Percentiles rank a stretch among this genome's conserved stretches.
These are phyloP conservation scores for Ecliptopera silaceata DNA, from an alignment of 2,888 invertebrate genomes.

Conservation along the genomic window DNA sequence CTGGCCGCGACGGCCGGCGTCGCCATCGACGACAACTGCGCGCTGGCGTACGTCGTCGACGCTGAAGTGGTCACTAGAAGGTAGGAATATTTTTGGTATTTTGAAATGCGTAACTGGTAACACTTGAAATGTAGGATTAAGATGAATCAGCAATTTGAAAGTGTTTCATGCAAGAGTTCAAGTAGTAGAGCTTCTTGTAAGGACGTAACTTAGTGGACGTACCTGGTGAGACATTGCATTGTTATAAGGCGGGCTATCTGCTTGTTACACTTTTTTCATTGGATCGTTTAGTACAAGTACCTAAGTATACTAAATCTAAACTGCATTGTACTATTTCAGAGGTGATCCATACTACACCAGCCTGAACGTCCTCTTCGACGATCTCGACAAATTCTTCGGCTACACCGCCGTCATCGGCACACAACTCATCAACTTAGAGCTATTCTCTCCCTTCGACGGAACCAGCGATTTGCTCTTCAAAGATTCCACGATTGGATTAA, in stretches of 20 bases:
- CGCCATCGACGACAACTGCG: constrained; percentile 77
- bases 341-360: constrained; percentile 60
- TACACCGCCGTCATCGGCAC: constrained; percentile 58
- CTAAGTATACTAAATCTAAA: too few species aligned
- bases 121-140: too few species aligned
- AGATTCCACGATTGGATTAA: constrained; percentile 83
- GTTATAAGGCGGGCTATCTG: too few species aligned
- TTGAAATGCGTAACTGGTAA: neutral
- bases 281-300: too few species aligned
- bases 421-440: constrained; percentile 74
- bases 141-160: too few species aligned
- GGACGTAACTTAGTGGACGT: too few species aligned
- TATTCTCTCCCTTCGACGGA: constrained; percentile 83
- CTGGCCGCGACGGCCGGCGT: constrained; percentile 76
- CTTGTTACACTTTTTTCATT: too few species aligned
- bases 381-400: constrained; percentile 79
- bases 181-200: too few species aligned
- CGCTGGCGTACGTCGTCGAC: constrained; percentile 83
- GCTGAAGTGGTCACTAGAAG: constrained; percentile 83
- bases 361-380: constrained; percentile 66
- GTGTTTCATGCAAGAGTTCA: too few species aligned
- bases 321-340: constrained; percentile 47
- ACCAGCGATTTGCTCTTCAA: constrained; percentile 83
- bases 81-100: constrained; percentile 48
- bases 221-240: too few species aligned